phyloP scores from a whole-genome alignment of 2,888 invertebrate species.

The Branchinecta sandiegonensis region DNA sequence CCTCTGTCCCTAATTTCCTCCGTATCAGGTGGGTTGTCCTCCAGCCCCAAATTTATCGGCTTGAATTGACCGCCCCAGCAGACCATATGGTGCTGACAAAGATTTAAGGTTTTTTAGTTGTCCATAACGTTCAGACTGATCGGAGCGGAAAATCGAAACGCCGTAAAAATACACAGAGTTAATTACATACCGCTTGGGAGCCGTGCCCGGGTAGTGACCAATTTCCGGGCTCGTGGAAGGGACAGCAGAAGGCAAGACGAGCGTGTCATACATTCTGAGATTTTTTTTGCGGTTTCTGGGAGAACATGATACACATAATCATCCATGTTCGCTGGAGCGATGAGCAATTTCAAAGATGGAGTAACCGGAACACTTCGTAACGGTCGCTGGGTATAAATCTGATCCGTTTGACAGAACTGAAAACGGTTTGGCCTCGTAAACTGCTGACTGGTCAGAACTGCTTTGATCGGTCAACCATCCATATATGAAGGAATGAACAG shows the following conservation, averaged over 20 bases:
- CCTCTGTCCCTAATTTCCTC: conserved; percentile 13
- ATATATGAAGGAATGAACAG: too few relatives aligned
- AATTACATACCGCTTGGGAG: conserved; percentile 13
- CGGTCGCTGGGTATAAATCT: too few relatives aligned
- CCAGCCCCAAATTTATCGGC: neutral
- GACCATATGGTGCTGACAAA: neutral
- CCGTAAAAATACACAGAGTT: conserved; percentile 15
- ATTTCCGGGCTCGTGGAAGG: conserved; percentile 4
- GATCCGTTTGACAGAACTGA: too few relatives aligned
- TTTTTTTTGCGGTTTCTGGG: conserved; percentile 1
- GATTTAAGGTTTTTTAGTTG: conserved; percentile 16
- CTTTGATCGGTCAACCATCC: too few relatives aligned
- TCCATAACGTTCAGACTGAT: conserved; percentile 11
- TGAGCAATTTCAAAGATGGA: neutral
- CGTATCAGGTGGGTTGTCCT: conserved; percentile 7
- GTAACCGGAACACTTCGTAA: too few relatives aligned
- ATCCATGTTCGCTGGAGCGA: neutral
- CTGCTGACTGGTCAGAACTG: too few relatives aligned
- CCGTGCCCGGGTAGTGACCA: neutral
- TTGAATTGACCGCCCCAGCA: neutral
- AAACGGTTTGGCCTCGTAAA: too few relatives aligned
- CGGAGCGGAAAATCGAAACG: conserved; percentile 14
- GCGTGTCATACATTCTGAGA: conserved; percentile 2
- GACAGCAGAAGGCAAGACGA: conserved; percentile 6
- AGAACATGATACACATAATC: neutral